A percentile compares a stretch with the other conserved stretches of the same genome.
These are phyloP conservation scores for Pseudochirops cupreus DNA, from an alignment of 2,797 vertebrate genomes.

Conservation along the genomic window DNA sequence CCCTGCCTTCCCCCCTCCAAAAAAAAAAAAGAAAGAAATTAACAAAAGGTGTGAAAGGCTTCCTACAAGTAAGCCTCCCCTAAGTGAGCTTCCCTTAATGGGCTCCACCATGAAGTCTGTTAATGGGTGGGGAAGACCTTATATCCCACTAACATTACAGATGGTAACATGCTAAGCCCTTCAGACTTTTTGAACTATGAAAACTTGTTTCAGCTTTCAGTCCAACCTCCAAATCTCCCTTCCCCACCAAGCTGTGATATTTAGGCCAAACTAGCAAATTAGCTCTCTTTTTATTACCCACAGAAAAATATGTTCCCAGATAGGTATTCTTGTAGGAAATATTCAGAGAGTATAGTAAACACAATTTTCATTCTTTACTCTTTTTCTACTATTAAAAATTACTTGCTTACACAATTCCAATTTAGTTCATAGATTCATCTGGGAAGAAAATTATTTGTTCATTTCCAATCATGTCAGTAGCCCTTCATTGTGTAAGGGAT, in stretches of 20 bases:
- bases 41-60: no score
- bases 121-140: no score
- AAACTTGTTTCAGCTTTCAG: no score
- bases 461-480: conserved; percentile 23
- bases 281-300: background rate
- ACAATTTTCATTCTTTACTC: background rate
- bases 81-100: no score
- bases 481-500: background rate
- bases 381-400: background rate
- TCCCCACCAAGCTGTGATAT: background rate
- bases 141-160: no score
- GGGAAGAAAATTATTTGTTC: background rate
- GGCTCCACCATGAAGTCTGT: no score
- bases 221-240: no score
- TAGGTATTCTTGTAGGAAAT: background rate
- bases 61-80: no score
- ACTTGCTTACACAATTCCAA: conserved; percentile 5
- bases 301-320: background rate
- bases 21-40: no score
- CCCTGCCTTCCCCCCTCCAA: no score
- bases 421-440: conserved; percentile 16
- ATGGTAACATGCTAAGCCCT: no score
- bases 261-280: background rate
- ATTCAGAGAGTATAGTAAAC: background rate
- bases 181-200: no score